Percentiles rank a stretch among this genome's conserved stretches.
phyloP scores from a whole-genome alignment of 2,888 invertebrate species.

The Euzetes globulus region DNA sequence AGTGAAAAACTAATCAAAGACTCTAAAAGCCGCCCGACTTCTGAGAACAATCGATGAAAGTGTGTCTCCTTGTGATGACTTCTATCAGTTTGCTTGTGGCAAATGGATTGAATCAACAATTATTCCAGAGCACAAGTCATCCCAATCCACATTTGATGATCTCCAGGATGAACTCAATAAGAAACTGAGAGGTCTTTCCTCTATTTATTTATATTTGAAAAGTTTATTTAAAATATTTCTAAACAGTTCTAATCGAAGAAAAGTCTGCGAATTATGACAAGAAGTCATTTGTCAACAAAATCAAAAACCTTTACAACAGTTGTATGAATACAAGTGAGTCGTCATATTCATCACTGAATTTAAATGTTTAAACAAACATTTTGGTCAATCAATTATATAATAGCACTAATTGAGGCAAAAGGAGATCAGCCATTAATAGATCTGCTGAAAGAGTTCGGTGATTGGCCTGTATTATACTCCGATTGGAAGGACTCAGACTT shows the following conservation, averaged over 20 bases:
- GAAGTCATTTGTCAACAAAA: conserved; percentile 44
- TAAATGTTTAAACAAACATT: background rate
- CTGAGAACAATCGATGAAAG: conserved; percentile 62
- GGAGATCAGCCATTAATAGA: conserved; percentile 24
- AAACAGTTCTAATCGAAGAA: conserved; percentile 42
- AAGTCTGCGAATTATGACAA: conserved; percentile 41
- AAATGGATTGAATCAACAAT: conserved; percentile 54
- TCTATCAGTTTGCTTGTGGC: conserved; percentile 71
- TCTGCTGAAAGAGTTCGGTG: conserved; percentile 24
- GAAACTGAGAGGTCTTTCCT: conserved; percentile 22
- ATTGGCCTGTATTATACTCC: conserved; percentile 32
- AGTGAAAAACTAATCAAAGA: no score
- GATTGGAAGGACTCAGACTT: conserved; percentile 22
- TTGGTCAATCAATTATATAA: background rate
- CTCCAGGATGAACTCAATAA: conserved; percentile 32
- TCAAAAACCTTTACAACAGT: conserved; percentile 46
- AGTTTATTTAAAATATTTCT: background rate
- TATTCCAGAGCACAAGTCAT: conserved; percentile 33
- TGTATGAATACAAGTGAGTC: conserved; percentile 47
- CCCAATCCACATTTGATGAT: conserved; percentile 24
- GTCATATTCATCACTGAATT: background rate
- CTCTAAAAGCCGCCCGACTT: conserved; percentile 58
- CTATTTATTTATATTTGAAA: background rate
- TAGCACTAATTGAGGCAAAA: conserved; percentile 25
- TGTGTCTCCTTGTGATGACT: conserved; percentile 72